A percentile compares a stretch with the other conserved stretches of the same genome.
phyloP scores from a whole-genome alignment of 2,888 invertebrate species.

The Heliconius aoede region DNA sequence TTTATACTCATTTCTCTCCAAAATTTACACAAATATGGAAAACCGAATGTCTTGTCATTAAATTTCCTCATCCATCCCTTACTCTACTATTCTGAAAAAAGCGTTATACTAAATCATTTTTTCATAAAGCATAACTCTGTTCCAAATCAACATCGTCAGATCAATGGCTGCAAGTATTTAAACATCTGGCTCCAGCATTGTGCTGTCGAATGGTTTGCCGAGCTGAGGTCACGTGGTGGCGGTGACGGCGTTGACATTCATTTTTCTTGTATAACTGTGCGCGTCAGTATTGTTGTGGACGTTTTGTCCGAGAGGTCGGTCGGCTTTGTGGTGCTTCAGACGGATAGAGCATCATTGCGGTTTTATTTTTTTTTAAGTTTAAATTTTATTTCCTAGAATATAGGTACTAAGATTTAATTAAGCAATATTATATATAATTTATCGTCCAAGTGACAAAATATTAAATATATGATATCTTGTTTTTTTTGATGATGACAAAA shows the following conservation, averaged over 20 bases:
- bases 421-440: too few species aligned
- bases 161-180: slow-evolving; percentile 32
- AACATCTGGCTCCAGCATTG: slow-evolving; percentile 46
- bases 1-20: too few species aligned
- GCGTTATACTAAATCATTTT: not conserved
- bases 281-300: slow-evolving; percentile 63
- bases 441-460: not conserved
- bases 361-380: not conserved
- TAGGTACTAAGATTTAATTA: not conserved
- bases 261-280: slow-evolving; percentile 74
- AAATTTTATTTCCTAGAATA: too few species aligned
- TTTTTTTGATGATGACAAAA: not conserved
- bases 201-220: slow-evolving; percentile 45
- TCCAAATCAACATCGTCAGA: slow-evolving; percentile 21
- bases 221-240: slow-evolving; percentile 59
- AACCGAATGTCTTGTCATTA: not conserved
- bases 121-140: not conserved
- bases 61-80: not conserved
- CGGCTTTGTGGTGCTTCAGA: slow-evolving; percentile 41
- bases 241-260: slow-evolving; percentile 62
- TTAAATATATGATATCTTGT: not conserved
- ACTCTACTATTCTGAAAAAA: not conserved
- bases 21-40: too few species aligned
- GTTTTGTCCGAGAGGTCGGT: slow-evolving; percentile 47
- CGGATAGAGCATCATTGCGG: not conserved